Conservation (phyloP, 2,797 vertebrate species). For the Dryobates pubescens region DNA sequence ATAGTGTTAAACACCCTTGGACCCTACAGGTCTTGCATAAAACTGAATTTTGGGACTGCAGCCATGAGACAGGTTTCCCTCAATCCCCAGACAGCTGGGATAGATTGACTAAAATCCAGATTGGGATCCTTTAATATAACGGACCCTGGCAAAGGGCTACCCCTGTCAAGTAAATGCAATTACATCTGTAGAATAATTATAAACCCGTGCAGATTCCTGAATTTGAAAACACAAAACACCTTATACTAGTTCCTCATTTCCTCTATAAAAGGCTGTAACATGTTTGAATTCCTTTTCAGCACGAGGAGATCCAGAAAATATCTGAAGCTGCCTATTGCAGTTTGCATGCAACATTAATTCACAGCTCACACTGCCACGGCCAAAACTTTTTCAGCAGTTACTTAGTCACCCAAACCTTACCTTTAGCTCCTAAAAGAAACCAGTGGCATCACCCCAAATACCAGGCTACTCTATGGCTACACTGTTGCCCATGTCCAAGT, state of each 20-base stretch:
- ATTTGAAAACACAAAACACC: background rate
- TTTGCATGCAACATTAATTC: background rate
- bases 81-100: background rate
- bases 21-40: background rate
- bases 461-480: background rate
- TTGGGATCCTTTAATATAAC: background rate
- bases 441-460: background rate
- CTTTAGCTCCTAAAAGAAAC: background rate
- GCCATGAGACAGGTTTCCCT: background rate
- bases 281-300: background rate
- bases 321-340: background rate
- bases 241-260: background rate
- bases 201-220: background rate
- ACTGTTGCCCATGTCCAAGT: fast-evolving
- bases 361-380: background rate
- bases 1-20: background rate
- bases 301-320: background rate
- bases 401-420: background rate
- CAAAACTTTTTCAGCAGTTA: background rate
- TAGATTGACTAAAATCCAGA: background rate
- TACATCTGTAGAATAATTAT: background rate
- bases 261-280: background rate
- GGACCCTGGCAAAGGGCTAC: background rate
- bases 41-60: background rate
- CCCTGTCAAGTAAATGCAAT: background rate